Base-by-base conservation (phyloP, 2,888 invertebrate species). In the Listrodromus nycthemerus region DNA sequence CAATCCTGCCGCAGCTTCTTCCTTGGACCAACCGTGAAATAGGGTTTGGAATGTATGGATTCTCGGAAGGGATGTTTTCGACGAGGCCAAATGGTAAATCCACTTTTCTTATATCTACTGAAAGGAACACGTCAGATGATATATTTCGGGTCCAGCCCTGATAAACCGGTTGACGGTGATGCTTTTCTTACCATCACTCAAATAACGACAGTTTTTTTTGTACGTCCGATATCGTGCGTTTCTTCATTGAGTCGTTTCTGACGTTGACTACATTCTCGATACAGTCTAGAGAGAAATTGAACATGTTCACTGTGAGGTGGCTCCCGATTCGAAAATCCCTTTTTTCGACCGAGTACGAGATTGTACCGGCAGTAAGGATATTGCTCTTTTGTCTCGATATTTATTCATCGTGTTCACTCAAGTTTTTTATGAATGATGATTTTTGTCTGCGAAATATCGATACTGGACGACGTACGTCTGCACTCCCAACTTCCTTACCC, bases 1-100 rank as follows among this genome's bases (percentile, higher is more conserved):
- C 80, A 52, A 83, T 83, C 76, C 66, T 41, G 66, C 71, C n/a
- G 69, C 45, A 63, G 61, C 71, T 24, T n/a, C 33, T 33, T 65
- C 45, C 30, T 52, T 24, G 66, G 71, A 45, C 21, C 37, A 71
- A 52, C 21, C 24, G 45, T 58, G 70, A 50, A 50, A 37, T 37
- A 61, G 71, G 21, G 41, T 21, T 19, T 33, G 58, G 69, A 48
- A 77, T 77, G 69, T 69, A 48, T 41, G 55, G 37, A 58, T 41
- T 45, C 45, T 61, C 33, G 41, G n/a, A 27, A 61, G 27, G 8
- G 45, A 27, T 73, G 45, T 73, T 73, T 73, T 58, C 45, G 27
- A 61, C 73, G 16, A 55, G 41, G 41, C 45, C 27, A 4, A 61
- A 37, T 41, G 41, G 37, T 55, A 10, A 30, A 41, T 61, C n/a